Base-by-base conservation (phyloP, 1,140 invertebrate genomes). In the Sarcophaga peregrina region DNA sequence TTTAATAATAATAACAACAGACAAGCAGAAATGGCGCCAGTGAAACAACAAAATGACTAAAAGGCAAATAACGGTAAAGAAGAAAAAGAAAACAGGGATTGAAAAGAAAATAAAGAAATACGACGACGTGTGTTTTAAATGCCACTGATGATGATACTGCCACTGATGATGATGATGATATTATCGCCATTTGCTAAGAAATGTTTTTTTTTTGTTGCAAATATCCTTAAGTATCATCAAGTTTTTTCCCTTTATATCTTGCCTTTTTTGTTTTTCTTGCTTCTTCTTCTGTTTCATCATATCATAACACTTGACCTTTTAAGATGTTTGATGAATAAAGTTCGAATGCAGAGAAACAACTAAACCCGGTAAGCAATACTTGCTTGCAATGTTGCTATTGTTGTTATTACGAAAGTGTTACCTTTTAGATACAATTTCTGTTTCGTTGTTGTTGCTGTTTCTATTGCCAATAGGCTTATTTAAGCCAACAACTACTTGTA, bases 161-260 rank as follows among this genome's bases (percentile, higher is more conserved):
- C 25, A 25, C 62, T 68, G 62, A 68, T 68, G 62, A 62, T 62
- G 58, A 68, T 68, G 17, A 8, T 68, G 20, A 20, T 68, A 68
- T 68, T 68, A 8, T 68, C 62, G 17, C 20, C 20, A 68, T 68
- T 68, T 17, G 15, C 54, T 58, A 37, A 37, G 25, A 37, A 37
- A 37, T 37, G 25, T 13, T 13, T 58, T 58, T 15, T 13, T 13
- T 58, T 58, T 7, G 54, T 13, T 58, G 54, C 54, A n/a, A 15
- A n/a, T 68, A 68, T 25, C n/a, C 62, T 68, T 68, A 68, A 68
- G 62, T 68, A 68, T 68, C 62, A 68, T 68, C 62, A 68, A 68
- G 62, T 25, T 68, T 68, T 20, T 25, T 25, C 10, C 20, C 20
- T 68, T 68, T 37, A 37, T 37, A 37, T 37, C 25, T 37, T 37